Conservation (phyloP, 2,113 vertebrate species). For the Empidonax traillii region DNA sequence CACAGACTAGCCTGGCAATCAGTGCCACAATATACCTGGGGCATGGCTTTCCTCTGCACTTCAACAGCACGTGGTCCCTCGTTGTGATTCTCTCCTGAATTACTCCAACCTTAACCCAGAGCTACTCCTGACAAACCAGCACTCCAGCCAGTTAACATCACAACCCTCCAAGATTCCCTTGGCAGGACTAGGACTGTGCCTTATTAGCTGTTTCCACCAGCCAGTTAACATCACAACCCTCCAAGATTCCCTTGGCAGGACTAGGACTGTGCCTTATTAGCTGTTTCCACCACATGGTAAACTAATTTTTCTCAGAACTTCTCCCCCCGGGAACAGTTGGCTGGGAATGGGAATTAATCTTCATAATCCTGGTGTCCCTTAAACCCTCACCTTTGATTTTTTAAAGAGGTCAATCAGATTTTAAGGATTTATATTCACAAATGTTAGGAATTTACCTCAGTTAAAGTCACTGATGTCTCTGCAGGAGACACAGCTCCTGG, state of each 20-base stretch:
- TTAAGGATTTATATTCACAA: conserved; percentile 55
- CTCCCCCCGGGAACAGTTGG: background rate
- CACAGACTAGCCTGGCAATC: background rate
- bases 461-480: background rate
- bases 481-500: background rate
- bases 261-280: background rate
- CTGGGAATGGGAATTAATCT: conserved; percentile 65
- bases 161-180: background rate
- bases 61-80: background rate
- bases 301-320: conserved; percentile 13
- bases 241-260: too few relatives aligned
- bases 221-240: too few relatives aligned
- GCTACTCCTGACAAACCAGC: background rate
- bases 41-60: background rate
- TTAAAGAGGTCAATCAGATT: conserved; percentile 48
- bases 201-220: background rate
- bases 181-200: background rate
- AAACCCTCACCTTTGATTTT: conserved; percentile 59
- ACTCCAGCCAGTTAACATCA: background rate
- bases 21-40: background rate
- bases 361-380: conserved; percentile 59
- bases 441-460: conserved; percentile 41
- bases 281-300: conserved; percentile 17
- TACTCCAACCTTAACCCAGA: background rate
- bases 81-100: background rate